phyloP scores from a whole-genome alignment of 2,797 vertebrate genomes.

The Pampus argenteus region DNA sequence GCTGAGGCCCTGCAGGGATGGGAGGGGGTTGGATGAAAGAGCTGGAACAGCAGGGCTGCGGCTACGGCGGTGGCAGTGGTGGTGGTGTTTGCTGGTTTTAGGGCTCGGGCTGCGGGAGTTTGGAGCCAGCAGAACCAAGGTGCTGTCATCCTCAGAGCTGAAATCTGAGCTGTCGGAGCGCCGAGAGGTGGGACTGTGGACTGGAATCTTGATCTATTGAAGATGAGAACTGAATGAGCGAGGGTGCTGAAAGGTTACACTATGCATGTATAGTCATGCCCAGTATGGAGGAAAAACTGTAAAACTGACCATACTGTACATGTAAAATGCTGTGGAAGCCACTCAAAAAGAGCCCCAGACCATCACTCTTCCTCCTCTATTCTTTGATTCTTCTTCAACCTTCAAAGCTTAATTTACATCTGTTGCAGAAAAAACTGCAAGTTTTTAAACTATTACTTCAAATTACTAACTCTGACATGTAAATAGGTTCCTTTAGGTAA shows the following conservation, averaged over 20 bases:
- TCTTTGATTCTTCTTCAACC: not conserved
- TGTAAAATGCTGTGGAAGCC: too few relatives aligned
- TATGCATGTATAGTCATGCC: not conserved
- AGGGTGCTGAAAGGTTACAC: not conserved
- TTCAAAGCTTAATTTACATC: not conserved
- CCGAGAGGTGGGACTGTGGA: conserved; percentile 85
- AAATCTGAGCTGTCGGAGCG: conserved; percentile 87
- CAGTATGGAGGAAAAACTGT: too few relatives aligned
- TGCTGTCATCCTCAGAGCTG: conserved; percentile 97
- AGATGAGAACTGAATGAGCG: conserved; percentile 3
- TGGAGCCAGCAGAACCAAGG: conserved; percentile 91
- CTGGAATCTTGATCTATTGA: conserved; percentile 87
- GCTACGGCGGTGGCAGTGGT: conserved; percentile 81
- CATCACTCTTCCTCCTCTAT: too few relatives aligned
- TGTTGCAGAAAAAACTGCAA: not conserved
- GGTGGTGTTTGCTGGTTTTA: conserved; percentile 85
- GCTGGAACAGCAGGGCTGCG: conserved; percentile 85
- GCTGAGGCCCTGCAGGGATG: conserved; percentile 87
- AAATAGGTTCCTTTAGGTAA: too few relatives aligned
- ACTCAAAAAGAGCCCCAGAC: too few relatives aligned
- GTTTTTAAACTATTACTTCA: not conserved
- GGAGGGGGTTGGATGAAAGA: conserved; percentile 85
- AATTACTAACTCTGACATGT: too few relatives aligned
- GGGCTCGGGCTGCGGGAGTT: conserved; percentile 91
- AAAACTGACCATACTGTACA: too few relatives aligned